Evolutionary conservation across 2,888 invertebrate genomes (phyloP).

Genomic region (Oxytorus armatus): DNA sequence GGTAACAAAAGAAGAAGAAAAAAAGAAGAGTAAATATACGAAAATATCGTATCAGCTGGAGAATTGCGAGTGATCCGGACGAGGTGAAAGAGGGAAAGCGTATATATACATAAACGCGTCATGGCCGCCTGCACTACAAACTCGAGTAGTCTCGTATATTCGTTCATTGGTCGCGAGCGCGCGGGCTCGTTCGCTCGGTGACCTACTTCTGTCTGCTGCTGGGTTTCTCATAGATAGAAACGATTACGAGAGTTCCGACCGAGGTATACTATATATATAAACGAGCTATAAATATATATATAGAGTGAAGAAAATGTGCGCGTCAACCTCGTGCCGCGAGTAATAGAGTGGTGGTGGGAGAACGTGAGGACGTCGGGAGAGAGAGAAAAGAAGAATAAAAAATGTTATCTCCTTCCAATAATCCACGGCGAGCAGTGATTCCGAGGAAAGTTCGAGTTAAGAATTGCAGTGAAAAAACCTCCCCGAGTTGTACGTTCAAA

Average conservation of each 20-base stretch:
- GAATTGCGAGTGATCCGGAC: slow-evolving; percentile 10
- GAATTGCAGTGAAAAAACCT: too few species aligned
- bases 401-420: slow-evolving; percentile 39
- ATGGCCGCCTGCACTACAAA: slow-evolving; percentile 1
- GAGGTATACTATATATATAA: slow-evolving; percentile 12
- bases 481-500: too few species aligned
- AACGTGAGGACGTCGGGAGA: not conserved
- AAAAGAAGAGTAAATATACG: not conserved
- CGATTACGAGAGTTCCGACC: slow-evolving; percentile 71
- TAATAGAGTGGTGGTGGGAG: too few species aligned
- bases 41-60: slow-evolving; percentile 37
- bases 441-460: not conserved
- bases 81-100: not conserved
- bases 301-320: not conserved
- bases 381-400: slow-evolving; percentile 5
- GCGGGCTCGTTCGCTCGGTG: slow-evolving; percentile 64
- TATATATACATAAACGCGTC: slow-evolving; percentile 10
- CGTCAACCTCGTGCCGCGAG: too few species aligned
- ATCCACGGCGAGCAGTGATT: slow-evolving; percentile 38
- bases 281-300: not conserved
- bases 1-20: slow-evolving; percentile 14
- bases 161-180: slow-evolving; percentile 60
- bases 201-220: slow-evolving; percentile 72
- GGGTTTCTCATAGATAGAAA: slow-evolving; percentile 72
- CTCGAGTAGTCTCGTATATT: slow-evolving; percentile 31